phyloP scores from a whole-genome alignment of 2,888 invertebrate species.

The Oligia fasciuncula region DNA sequence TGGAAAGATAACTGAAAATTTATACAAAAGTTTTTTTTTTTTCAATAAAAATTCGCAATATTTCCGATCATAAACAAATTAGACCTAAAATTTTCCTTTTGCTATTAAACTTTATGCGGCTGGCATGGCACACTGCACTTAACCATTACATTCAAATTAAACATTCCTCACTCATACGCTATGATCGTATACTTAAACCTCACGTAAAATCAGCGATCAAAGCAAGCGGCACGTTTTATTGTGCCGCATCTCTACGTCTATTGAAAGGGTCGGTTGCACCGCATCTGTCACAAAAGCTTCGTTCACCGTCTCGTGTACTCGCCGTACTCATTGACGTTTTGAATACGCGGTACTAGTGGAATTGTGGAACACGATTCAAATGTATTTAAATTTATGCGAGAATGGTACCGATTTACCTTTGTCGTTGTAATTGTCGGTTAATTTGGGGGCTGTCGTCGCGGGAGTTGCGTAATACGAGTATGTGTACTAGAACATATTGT shows the following conservation, averaged over 20 bases:
- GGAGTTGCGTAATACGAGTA: slow-evolving; percentile 19
- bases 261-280: slow-evolving; percentile 66
- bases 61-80: too few relatives aligned
- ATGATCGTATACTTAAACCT: slow-evolving; percentile 16
- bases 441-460: slow-evolving; percentile 47
- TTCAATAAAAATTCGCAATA: too few relatives aligned
- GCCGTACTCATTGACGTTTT: slow-evolving; percentile 43
- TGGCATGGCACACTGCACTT: background rate
- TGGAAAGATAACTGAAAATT: too few relatives aligned
- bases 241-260: slow-evolving; percentile 66
- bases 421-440: slow-evolving; percentile 57
- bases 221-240: slow-evolving; percentile 61
- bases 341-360: slow-evolving; percentile 50
- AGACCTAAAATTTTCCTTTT: too few relatives aligned
- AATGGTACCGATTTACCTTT: slow-evolving; percentile 52
- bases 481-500: slow-evolving; percentile 16
- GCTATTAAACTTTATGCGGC: too few relatives aligned
- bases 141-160: background rate
- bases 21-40: too few relatives aligned
- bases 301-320: slow-evolving; percentile 40
- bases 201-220: slow-evolving; percentile 34
- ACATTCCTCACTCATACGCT: slow-evolving; percentile 1
- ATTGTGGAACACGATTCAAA: slow-evolving; percentile 42
- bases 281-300: slow-evolving; percentile 74
- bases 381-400: slow-evolving; percentile 58